Base-by-base conservation (phyloP, 2,888 invertebrate species). In the Catocala sponsa region DNA sequence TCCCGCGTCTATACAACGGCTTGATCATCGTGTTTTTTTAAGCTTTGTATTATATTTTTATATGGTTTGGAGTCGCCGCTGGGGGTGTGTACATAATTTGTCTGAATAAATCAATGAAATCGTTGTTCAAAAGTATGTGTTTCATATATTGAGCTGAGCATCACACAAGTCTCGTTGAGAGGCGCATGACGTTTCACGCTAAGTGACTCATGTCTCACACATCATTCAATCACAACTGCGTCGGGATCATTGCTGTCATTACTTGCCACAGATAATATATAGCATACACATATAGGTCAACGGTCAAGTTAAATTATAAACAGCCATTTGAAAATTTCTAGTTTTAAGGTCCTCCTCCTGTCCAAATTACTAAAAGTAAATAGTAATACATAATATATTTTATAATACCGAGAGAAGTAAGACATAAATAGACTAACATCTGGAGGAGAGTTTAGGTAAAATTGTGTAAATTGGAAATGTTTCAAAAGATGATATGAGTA, bases 11-110 rank as follows among this genome's bases (percentile, higher is more conserved):
- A 78, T 81, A 81, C 81, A 41, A 58, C 33, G 72, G 89, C 87
- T 84, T 86, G 76, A 77, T 82, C 82, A 82, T 84, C 80, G 80
- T 87, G 83, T 88, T 88, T 90, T n/a, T 86, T 85, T 88, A 87
- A 90, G 91, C 90, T 90, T 90, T 90, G 87, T 88, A 88, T 83
- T 87, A 83, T 89, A 87, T 90, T 91, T 90, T 90, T 87, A 82
- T 88, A 84, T 81, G 79, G 80, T 84, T 86, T 86, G 74, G 75
- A 78, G 78, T 82, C 78, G 73, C 78, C 62, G 76, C 79, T 71
- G 82, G 80, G 83, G 79, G 80, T 82, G 76, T 91, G 91, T 92
- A 91, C 84, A 91, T 90, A 88, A 73, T 82, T 84, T 82, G 79
- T 84, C 81, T 82, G 73, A 84, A 84, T 85, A 85, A 87, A 88